Conservation (phyloP, 2,797 vertebrate genomes). For the Hozukius guyotensis region DNA sequence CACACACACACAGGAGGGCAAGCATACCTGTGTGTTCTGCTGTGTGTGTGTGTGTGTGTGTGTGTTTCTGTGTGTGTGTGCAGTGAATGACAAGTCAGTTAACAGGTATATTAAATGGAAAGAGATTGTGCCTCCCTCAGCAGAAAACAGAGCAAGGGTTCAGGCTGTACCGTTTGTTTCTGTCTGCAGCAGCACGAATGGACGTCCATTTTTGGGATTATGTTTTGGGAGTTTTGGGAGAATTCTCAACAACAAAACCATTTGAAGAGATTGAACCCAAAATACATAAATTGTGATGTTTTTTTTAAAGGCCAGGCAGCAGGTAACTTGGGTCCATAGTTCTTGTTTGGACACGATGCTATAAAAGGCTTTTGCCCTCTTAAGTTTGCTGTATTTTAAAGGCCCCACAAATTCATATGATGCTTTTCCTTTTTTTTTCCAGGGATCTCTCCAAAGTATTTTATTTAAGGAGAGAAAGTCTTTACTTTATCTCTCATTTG, state of each 20-base stretch:
- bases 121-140: conserved; percentile 37
- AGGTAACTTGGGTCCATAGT: background rate
- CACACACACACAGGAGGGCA: background rate
- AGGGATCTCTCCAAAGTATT: background rate
- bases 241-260: background rate
- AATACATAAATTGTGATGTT: background rate
- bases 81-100: conserved; percentile 48
- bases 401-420: background rate
- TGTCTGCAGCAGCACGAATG: background rate
- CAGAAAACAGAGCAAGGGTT: conserved; percentile 44
- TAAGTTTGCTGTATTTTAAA: background rate
- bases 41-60: background rate
- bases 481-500: background rate
- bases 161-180: background rate
- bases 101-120: conserved; percentile 46
- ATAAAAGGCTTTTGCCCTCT: background rate
- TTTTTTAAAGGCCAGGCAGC: background rate
- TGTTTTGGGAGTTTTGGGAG: background rate
- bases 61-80: background rate
- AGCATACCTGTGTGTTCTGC: background rate
- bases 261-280: background rate
- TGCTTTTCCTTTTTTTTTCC: background rate
- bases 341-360: background rate
- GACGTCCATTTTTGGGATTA: background rate
- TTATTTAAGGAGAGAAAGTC: background rate